These are phyloP conservation scores for Drosophila pruinosa DNA, from an alignment of 1,140 invertebrate genomes.

Conservation along the genomic window DNA sequence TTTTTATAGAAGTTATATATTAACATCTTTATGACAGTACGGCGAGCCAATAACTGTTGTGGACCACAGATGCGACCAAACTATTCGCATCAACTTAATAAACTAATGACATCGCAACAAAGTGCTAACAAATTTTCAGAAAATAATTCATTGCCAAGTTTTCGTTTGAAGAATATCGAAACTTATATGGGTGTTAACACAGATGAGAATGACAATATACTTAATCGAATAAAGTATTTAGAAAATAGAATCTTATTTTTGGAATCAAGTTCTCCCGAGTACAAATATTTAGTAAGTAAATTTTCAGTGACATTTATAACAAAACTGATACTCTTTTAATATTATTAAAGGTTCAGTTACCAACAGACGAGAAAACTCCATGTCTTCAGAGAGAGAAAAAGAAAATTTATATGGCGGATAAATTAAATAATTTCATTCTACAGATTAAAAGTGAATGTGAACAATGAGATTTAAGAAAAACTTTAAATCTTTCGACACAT, in stretches of 20 bases:
- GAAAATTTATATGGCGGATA: slow-evolving; percentile 14
- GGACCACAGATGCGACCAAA: slow-evolving; percentile 85
- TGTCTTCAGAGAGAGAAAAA: neutral
- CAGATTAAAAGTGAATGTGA: slow-evolving; percentile 12
- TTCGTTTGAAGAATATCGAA: slow-evolving; percentile 53
- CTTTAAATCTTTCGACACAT: neutral
- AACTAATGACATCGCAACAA: slow-evolving; percentile 84
- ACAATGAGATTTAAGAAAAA: neutral
- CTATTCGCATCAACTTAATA: slow-evolving; percentile 62
- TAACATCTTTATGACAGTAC: slow-evolving; percentile 56
- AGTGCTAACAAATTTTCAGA: slow-evolving; percentile 41
- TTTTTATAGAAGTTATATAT: neutral
- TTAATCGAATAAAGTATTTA: slow-evolving; percentile 86
- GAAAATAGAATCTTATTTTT: slow-evolving; percentile 87
- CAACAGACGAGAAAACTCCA: neutral
- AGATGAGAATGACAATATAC: slow-evolving; percentile 85
- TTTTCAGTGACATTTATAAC: no score
- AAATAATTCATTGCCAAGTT: slow-evolving; percentile 16
- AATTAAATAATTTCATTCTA: slow-evolving; percentile 4
- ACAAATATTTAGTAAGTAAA: slow-evolving; percentile 85
- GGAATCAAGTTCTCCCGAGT: slow-evolving; percentile 89
- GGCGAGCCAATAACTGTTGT: slow-evolving; percentile 85
- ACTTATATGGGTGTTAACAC: slow-evolving; percentile 44
- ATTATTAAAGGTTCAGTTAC: slow-evolving; percentile 36
- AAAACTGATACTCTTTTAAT: no score